Conservation (phyloP, 2,888 invertebrate genomes). For the Pherbina coryleti region DNA sequence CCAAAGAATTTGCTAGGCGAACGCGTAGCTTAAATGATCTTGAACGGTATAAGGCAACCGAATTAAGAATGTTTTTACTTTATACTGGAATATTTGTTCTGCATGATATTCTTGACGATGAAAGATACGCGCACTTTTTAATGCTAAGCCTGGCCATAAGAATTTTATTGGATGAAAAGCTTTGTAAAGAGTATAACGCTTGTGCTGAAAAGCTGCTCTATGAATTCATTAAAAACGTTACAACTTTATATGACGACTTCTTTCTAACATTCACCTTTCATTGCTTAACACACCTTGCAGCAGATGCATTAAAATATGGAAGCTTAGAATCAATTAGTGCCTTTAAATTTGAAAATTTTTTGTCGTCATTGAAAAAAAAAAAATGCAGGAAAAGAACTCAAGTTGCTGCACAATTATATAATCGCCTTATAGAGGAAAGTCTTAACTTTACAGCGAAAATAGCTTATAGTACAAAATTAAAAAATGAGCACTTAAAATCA, state of each 20-base stretch:
- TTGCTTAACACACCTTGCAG: not conserved
- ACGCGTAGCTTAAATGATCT: no score
- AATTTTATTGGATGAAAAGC: not conserved
- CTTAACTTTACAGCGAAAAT: not conserved
- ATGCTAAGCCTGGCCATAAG: not conserved
- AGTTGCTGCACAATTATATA: not conserved
- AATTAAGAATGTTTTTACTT: no score
- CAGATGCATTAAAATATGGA: not conserved
- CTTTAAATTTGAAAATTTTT: slow-evolving; percentile 10
- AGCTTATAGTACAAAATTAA: not conserved
- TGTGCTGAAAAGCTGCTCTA: not conserved
- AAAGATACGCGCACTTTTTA: no score
- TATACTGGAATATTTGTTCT: not conserved
- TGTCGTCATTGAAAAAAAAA: not conserved
- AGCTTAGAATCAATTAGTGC: not conserved
- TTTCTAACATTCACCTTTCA: not conserved
- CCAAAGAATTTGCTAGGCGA: no score
- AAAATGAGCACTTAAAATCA: not conserved
- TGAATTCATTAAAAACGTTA: not conserved
- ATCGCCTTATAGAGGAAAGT: slow-evolving; percentile 7
- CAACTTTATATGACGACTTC: not conserved
- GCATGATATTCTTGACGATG: not conserved
- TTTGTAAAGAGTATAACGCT: not conserved
- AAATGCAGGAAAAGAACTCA: not conserved
- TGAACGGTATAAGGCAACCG: no score